These are phyloP conservation scores for Calephelis nemesis DNA, from an alignment of 1,140 invertebrate species.

Conservation along the genomic window DNA sequence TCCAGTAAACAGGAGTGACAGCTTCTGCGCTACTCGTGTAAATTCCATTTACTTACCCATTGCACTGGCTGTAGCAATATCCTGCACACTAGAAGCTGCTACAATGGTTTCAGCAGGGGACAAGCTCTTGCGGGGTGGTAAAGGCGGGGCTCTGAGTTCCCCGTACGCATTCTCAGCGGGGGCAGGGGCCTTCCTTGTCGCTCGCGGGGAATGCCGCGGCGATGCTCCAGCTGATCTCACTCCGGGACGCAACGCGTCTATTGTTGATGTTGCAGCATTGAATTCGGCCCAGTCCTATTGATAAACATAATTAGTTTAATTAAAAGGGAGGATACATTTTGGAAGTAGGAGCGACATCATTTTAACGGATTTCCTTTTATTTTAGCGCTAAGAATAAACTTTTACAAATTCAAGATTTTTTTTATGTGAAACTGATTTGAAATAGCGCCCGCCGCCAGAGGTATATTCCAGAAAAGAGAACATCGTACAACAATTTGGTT, in stretches of 20 bases:
- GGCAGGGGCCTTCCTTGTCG: conserved; percentile 41
- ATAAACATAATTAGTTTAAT: not conserved
- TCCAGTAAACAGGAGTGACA: no score
- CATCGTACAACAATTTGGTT: no score
- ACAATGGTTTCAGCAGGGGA: conserved; percentile 65
- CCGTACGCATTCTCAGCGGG: conserved; percentile 69
- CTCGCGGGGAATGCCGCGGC: conserved; percentile 65
- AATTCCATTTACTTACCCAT: no score
- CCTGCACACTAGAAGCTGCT: conserved; percentile 57
- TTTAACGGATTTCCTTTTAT: no score
- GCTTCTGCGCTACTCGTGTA: no score
- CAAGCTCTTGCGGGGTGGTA: conserved; percentile 69
- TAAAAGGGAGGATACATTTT: not conserved
- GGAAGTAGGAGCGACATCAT: no score
- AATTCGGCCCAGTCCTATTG: conserved; percentile 80
- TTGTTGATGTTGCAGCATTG: conserved; percentile 81
- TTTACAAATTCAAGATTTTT: no score
- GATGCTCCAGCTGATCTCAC: conserved; percentile 55
- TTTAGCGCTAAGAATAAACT: no score
- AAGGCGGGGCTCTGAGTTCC: conserved; percentile 67
- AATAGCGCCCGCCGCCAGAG: no score
- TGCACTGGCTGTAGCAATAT: conserved; percentile 48
- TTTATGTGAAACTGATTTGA: no score
- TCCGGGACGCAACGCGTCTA: conserved; percentile 75
- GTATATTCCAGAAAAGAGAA: no score